These are phyloP conservation scores for Drosophila mojavensis DNA, from an alignment of 1,140 invertebrate species.

Conservation along the genomic window DNA sequence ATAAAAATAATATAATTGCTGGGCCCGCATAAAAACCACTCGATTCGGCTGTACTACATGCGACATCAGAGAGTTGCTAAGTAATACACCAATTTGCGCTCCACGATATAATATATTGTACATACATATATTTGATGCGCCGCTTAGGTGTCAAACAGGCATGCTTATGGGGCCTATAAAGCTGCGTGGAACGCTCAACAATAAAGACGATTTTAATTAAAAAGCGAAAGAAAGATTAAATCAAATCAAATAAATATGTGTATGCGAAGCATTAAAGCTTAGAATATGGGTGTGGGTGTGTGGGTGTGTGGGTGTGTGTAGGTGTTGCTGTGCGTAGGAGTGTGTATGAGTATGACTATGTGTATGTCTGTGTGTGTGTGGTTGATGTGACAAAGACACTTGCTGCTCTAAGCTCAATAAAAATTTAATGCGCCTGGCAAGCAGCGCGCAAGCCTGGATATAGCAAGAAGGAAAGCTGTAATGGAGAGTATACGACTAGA, in stretches of 20 bases:
- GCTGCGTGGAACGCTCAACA: not conserved
- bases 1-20: slow-evolving; percentile 78
- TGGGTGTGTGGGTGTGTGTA: slow-evolving; percentile 23
- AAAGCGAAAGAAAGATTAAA: slow-evolving; percentile 28
- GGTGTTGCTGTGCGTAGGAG: slow-evolving; percentile 13
- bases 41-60: slow-evolving; percentile 5
- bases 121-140: slow-evolving; percentile 5
- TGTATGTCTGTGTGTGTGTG: slow-evolving; percentile 37
- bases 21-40: slow-evolving; percentile 34
- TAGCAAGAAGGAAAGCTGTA: not conserved
- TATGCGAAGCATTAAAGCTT: not conserved
- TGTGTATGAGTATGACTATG: not conserved
- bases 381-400: slow-evolving; percentile 48
- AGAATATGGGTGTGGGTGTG: not conserved
- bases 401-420: slow-evolving; percentile 61
- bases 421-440: slow-evolving; percentile 66
- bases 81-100: slow-evolving; percentile 6
- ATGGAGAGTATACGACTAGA: too few species aligned
- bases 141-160: slow-evolving; percentile 17
- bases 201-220: slow-evolving; percentile 75
- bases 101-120: too few species aligned
- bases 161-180: slow-evolving; percentile 17
- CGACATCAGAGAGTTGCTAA: not conserved
- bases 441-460: slow-evolving; percentile 42
- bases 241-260: slow-evolving; percentile 33